Conservation (phyloP, 2,797 vertebrate genomes). For the Lagodon rhomboides region DNA sequence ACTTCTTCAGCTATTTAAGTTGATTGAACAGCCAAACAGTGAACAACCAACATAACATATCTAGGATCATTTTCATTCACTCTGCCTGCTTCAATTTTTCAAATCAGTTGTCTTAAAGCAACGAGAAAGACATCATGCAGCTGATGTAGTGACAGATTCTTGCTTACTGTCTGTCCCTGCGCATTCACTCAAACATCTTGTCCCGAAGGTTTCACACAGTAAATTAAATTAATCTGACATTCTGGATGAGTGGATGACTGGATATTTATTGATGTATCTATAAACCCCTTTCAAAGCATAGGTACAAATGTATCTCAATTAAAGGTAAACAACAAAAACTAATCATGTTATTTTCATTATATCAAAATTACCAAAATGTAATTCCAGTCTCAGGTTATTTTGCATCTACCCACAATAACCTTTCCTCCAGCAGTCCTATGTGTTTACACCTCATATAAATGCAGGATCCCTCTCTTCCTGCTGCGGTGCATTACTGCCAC, state of each 20-base stretch:
- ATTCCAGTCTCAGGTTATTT: neutral
- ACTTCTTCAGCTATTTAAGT: neutral
- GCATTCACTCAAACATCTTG: neutral
- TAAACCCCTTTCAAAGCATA: neutral
- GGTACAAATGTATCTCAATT: no score
- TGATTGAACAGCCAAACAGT: neutral
- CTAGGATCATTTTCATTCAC: neutral
- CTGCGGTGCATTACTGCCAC: slow-evolving; percentile 42
- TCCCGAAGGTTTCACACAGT: neutral
- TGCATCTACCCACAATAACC: neutral
- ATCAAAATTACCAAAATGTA: neutral
- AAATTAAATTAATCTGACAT: neutral
- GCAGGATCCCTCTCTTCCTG: neutral
- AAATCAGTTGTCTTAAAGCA: neutral
- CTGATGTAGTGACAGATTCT: no score
- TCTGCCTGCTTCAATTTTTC: neutral
- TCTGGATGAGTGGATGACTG: neutral
- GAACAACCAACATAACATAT: neutral
- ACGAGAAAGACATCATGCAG: neutral
- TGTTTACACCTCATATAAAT: neutral
- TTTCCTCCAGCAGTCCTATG: neutral
- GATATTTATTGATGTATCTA: no score
- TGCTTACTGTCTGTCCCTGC: neutral
- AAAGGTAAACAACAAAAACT: neutral
- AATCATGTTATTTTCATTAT: neutral